Base-by-base conservation (phyloP, 2,797 vertebrate species). In the Sebastes hopkinsi region DNA sequence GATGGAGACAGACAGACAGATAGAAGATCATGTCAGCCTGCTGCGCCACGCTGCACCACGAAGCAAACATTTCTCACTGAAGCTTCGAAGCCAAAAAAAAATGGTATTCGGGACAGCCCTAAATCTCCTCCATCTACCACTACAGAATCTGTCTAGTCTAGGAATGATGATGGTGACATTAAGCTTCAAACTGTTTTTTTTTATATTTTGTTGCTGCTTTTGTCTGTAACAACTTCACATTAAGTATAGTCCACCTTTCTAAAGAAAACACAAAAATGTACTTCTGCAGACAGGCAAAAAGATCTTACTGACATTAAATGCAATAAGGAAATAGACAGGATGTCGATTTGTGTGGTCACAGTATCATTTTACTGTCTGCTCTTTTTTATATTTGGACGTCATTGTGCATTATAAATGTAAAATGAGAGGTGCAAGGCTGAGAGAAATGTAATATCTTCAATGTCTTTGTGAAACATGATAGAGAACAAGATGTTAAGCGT, bases 261-360 rank as follows among this genome's bases (percentile, higher is more conserved):
- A 30, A 72, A 75, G 38, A 77, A 73, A 62, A 80, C 16, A 23
- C 42, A 69, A 72, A 77, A 72, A 76, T 18, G 10, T 81, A 77
- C 67, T 84, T 86, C 72, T 30, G 5, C 30, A 76, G 46, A 70
- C 7, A 23, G 81, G 65, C 77, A 79, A 88, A 86, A 83, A 78
- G 11, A 79, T 77, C 38, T 79, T n/a, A 67, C 20, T 65, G 34
- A 70, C 25, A 67, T 79, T 59, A 79, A 83, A 90, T 79, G 93
- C 93, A 95, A 94, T 93, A 93, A 88, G 80, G 88, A 78, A 84
- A 72, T 4, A 74, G 68, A 74, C 55, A 77, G 59, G 59, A 70
- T 16, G 22, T 81, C 14, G 9, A 18, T 69, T 34, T 75, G 58
- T 84, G 81, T 83, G 69, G 73, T 69, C 55, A 46, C 27, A 20